These are phyloP conservation scores for Fragum sueziense DNA, from an alignment of 2,888 invertebrate species.

Conservation along the genomic window DNA sequence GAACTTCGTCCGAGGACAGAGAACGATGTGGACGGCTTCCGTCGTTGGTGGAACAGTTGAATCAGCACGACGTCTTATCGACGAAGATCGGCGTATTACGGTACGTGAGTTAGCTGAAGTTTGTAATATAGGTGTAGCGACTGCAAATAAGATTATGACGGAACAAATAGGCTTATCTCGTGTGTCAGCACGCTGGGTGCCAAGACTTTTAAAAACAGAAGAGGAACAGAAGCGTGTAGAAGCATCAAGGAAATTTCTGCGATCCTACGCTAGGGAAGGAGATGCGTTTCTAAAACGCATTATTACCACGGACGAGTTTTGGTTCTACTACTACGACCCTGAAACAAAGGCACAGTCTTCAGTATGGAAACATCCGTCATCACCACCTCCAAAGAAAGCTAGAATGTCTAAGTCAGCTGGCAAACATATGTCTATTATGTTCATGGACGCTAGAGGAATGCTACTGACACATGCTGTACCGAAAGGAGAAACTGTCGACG, in stretches of 20 bases:
- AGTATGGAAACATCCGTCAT: slow-evolving; percentile 6
- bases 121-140: not conserved
- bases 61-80: not conserved
- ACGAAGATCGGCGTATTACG: not conserved
- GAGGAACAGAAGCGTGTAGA: not conserved
- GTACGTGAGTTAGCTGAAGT: not conserved
- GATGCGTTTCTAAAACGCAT: slow-evolving; percentile 15
- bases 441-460: slow-evolving; percentile 24
- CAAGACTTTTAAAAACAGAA: not conserved
- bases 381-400: slow-evolving; percentile 15
- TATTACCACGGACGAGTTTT: slow-evolving; percentile 11
- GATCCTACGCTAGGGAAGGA: not conserved
- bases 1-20: not conserved
- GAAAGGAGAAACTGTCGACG: slow-evolving; percentile 15
- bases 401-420: slow-evolving; percentile 13
- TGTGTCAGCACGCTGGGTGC: slow-evolving; percentile 9
- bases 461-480: slow-evolving; percentile 5
- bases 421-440: slow-evolving; percentile 24
- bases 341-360: slow-evolving; percentile 4
- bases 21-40: not conserved
- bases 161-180: not conserved
- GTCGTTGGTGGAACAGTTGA: not conserved
- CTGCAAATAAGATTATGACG: not conserved
- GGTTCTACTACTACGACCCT: slow-evolving; percentile 6
- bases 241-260: not conserved